Evolutionary conservation across 2,888 invertebrate genomes (phyloP).

Genomic region (Troglohyphantes excavatus): DNA sequence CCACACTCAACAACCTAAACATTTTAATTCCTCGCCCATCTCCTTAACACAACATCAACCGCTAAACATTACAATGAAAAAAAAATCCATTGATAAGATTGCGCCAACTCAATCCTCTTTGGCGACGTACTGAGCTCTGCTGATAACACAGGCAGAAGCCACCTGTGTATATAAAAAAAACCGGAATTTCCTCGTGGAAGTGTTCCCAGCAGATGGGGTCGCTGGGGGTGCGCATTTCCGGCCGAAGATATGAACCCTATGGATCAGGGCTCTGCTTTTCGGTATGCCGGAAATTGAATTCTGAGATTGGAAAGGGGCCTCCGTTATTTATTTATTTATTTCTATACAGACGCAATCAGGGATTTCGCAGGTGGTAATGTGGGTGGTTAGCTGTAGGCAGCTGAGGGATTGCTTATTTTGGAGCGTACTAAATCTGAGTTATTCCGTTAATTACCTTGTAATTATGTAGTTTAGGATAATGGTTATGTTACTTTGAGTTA

Average conservation of each 20-base stretch:
- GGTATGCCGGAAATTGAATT: slow-evolving; percentile 52
- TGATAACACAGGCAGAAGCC: background rate
- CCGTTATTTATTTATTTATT: background rate
- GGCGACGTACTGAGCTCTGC: background rate
- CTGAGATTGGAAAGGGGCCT: slow-evolving; percentile 7
- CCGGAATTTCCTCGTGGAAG: background rate
- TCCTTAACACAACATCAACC: no score
- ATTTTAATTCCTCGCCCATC: no score
- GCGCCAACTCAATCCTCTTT: background rate
- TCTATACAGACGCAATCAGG: background rate
- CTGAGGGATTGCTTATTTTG: no score
- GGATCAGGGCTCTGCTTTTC: background rate
- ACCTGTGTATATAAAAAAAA: background rate
- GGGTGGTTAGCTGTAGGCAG: no score
- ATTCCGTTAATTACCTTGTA: no score
- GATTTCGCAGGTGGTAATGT: slow-evolving; percentile 9
- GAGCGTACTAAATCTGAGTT: no score
- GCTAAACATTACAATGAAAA: background rate
- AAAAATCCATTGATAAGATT: background rate
- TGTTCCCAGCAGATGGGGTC: background rate
- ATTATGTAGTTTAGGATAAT: no score
- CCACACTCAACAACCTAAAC: no score
- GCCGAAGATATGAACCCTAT: background rate
- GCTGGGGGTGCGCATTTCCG: background rate
- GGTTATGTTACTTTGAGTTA: no score